Percentiles rank a stretch among this genome's conserved stretches.
Conservation (phyloP, 2,888 invertebrate genomes). For the Malthinus seriepunctatus region DNA sequence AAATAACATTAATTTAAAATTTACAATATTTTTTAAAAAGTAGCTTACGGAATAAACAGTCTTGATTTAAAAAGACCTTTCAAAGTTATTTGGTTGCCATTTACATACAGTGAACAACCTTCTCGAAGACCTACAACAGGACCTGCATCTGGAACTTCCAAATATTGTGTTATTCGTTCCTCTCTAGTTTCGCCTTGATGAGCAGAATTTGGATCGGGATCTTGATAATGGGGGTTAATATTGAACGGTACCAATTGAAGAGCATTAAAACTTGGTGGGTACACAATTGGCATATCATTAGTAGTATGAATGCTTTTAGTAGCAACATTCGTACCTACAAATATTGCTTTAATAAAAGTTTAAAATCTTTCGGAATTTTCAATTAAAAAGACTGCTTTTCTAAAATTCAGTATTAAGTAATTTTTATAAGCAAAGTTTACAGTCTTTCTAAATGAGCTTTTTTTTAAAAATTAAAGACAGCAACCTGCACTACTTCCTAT, state of each 20-base stretch:
- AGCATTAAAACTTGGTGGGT: constrained; percentile 74
- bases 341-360: not conserved
- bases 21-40: constrained; percentile 1
- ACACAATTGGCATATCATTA: constrained; percentile 87
- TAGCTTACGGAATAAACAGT: constrained; percentile 66
- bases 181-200: constrained; percentile 83
- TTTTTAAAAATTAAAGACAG: too few relatives aligned
- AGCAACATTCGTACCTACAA: constrained; percentile 72
- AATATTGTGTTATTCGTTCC: constrained; percentile 71
- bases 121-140: constrained; percentile 74
- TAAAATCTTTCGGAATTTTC: not conserved
- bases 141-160: constrained; percentile 61
- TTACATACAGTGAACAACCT: constrained; percentile 67
- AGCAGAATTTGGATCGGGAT: constrained; percentile 61
- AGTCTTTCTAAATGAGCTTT: too few relatives aligned
- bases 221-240: constrained; percentile 84
- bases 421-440: too few relatives aligned
- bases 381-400: too few relatives aligned
- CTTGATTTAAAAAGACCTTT: constrained; percentile 66
- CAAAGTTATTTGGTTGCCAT: constrained; percentile 62
- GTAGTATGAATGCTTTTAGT: constrained; percentile 80
- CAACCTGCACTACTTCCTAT: constrained; percentile 39
- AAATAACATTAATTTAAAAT: constrained; percentile 24
- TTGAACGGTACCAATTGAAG: constrained; percentile 78
- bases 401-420: too few relatives aligned